These are phyloP conservation scores for Drosophila basisetae DNA, from an alignment of 2,888 invertebrate species.

Conservation along the genomic window DNA sequence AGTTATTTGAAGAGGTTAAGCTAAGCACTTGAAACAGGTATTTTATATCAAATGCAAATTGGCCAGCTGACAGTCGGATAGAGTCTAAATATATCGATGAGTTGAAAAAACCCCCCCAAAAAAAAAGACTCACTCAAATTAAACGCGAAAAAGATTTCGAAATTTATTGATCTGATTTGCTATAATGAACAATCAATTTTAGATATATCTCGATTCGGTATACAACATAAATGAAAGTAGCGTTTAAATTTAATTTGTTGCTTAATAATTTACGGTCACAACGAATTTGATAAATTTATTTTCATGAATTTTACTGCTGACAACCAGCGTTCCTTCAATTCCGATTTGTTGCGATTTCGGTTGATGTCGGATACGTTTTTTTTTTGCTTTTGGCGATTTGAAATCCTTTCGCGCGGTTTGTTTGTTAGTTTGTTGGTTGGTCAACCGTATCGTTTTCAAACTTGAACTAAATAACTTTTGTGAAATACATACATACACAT, in stretches of 20 bases:
- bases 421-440: slow-evolving; percentile 36
- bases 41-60: not conserved
- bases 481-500: slow-evolving; percentile 49
- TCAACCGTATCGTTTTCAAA: slow-evolving; percentile 47
- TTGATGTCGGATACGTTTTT: not conserved
- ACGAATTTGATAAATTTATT: slow-evolving; percentile 18
- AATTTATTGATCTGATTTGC: slow-evolving; percentile 72
- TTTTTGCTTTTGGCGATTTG: not conserved
- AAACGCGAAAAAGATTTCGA: slow-evolving; percentile 77
- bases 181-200: slow-evolving; percentile 64
- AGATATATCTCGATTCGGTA: slow-evolving; percentile 38
- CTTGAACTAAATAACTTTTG: slow-evolving; percentile 63
- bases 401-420: slow-evolving; percentile 58
- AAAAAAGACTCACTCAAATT: slow-evolving; percentile 3
- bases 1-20: too few relatives aligned
- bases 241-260: slow-evolving; percentile 48
- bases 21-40: not conserved
- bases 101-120: not conserved
- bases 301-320: slow-evolving; percentile 33
- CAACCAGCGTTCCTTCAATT: slow-evolving; percentile 22
- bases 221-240: slow-evolving; percentile 69
- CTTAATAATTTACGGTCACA: slow-evolving; percentile 17
- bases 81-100: not conserved
- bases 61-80: not conserved
- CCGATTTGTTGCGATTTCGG: not conserved